Evolutionary conservation across 2,113 vertebrate genomes (phyloP).

Genomic region (Perccottus glenii): DNA sequence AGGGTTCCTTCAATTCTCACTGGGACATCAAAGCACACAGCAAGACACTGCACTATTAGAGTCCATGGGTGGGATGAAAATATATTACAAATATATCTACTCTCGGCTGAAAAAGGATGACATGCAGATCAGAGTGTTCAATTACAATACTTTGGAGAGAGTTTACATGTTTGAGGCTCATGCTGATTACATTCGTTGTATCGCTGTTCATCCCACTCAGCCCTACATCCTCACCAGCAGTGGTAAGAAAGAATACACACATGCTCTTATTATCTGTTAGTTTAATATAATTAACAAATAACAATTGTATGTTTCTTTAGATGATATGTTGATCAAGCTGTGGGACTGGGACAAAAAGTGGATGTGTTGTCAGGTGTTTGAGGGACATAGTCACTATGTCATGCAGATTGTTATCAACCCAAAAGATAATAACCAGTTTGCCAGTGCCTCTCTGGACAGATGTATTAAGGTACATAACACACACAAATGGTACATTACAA

Average conservation of each 20-base stretch:
- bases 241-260: conserved; percentile 73
- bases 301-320: conserved; percentile 62
- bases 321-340: conserved; percentile 96
- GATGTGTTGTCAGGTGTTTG: conserved; percentile 93
- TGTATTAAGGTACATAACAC: conserved; percentile 87
- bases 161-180: conserved; percentile 95
- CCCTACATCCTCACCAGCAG: conserved; percentile 94
- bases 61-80: conserved; percentile 62
- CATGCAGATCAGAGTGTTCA: conserved; percentile 95
- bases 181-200: conserved; percentile 92
- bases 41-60: conserved; percentile 51
- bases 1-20: conserved; percentile 47
- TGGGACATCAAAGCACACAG: conserved; percentile 68
- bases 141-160: conserved; percentile 93
- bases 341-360: conserved; percentile 98
- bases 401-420: conserved; percentile 97
- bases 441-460: conserved; percentile 92
- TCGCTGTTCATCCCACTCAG: conserved; percentile 91
- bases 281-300: no score
- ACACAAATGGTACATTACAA: conserved; percentile 4
- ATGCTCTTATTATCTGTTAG: not conserved
- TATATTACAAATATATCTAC: conserved; percentile 44
- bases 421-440: conserved; percentile 97
- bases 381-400: conserved; percentile 94
- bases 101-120: conserved; percentile 84